Conservation (phyloP, 2,113 vertebrate species). For the Ancistrus triradiatus region DNA sequence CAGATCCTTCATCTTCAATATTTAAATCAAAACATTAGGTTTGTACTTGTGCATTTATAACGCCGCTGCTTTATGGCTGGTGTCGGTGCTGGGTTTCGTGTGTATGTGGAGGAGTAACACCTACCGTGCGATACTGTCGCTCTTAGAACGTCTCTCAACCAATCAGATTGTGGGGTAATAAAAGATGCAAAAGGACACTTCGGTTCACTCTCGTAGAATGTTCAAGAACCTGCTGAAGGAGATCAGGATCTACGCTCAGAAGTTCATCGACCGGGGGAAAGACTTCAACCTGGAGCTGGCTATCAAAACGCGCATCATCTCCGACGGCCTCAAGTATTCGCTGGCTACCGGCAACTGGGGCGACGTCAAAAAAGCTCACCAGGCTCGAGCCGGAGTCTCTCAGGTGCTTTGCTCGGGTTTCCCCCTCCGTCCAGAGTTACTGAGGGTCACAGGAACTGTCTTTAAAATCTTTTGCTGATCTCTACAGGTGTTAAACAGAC, state of each 20-base stretch:
- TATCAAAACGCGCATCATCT: conserved; percentile 97
- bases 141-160: no score
- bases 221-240: conserved; percentile 99
- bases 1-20: no score
- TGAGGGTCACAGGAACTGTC: no score
- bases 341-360: conserved; percentile 98
- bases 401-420: conserved; percentile 72
- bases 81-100: no score
- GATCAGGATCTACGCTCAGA: conserved; percentile 95
- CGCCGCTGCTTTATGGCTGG: no score
- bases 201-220: conserved; percentile 87
- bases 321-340: conserved; percentile 94
- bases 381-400: conserved; percentile 94
- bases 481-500: conserved; percentile 87
- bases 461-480: no score
- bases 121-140: no score
- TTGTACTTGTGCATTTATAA: no score
- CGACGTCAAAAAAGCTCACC: conserved; percentile 97
- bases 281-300: conserved; percentile 97
- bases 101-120: no score
- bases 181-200: no score
- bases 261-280: conserved; percentile 95
- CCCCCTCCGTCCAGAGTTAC: neutral
- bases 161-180: no score
- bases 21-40: no score